A percentile compares a stretch with the other conserved stretches of the same genome.
Conservation (phyloP, 2,888 invertebrate genomes). For the Nomada hirtipes region DNA sequence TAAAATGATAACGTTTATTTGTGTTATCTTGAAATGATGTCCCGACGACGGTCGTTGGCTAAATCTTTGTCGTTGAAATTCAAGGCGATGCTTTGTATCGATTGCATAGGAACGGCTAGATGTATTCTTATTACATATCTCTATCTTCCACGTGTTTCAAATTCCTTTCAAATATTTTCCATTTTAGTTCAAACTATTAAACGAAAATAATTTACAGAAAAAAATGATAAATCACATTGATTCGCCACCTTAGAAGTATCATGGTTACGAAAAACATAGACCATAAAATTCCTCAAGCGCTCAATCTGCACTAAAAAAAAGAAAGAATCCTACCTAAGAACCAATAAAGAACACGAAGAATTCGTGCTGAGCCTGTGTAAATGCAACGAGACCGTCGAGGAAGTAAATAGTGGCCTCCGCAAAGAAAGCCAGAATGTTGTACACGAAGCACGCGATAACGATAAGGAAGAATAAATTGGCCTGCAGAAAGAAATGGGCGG, state of each 20-base stretch:
- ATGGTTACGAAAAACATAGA: not conserved
- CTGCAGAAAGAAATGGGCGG: not conserved
- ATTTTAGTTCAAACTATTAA: too few species aligned
- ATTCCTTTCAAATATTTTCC: too few species aligned
- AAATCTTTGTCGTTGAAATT: too few species aligned
- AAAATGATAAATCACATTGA: not conserved
- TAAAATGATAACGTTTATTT: too few species aligned
- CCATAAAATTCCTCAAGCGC: not conserved
- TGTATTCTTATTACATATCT: too few species aligned
- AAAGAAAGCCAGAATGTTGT: slow-evolving; percentile 42
- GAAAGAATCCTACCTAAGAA: too few species aligned
- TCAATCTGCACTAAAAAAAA: not conserved
- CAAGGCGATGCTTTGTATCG: too few species aligned
- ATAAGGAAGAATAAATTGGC: slow-evolving; percentile 43
- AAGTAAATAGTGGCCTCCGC: slow-evolving; percentile 10
- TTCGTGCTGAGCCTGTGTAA: not conserved
- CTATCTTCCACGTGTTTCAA: too few species aligned
- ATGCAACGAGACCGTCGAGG: slow-evolving; percentile 22
- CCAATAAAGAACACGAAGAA: not conserved
- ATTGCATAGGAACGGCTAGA: too few species aligned
- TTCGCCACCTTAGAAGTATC: not conserved
- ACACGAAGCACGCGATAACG: slow-evolving; percentile 47
- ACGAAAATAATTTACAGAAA: too few species aligned
- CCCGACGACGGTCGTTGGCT: too few species aligned
- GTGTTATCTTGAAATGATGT: too few species aligned